Evolutionary conservation across 2,113 vertebrate genomes (phyloP).

Genomic region (Azemiops feae): DNA sequence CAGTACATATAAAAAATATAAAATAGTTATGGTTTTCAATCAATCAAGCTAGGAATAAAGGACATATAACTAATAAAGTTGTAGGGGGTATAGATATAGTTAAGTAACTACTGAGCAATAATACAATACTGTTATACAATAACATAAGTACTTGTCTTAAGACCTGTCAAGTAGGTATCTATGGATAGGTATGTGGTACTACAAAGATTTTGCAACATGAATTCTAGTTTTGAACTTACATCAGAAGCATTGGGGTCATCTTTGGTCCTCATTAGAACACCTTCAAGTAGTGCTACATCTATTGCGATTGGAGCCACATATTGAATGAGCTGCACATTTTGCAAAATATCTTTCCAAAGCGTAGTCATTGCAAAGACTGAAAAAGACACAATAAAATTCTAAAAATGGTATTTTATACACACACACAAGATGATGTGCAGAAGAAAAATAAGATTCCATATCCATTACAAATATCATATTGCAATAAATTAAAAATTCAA

Average conservation of each 20-base stretch:
- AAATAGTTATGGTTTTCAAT: not conserved
- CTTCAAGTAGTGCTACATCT: slow-evolving; percentile 82
- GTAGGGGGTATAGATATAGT: not conserved
- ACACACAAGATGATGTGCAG: not conserved
- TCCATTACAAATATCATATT: not conserved
- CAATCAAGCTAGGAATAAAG: not conserved
- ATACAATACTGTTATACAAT: no score
- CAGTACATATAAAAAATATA: not conserved
- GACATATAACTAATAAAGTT: not conserved
- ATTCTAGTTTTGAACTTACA: slow-evolving; percentile 64
- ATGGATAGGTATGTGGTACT: not conserved
- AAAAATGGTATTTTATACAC: not conserved
- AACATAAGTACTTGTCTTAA: not conserved
- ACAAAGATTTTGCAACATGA: not conserved
- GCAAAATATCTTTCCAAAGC: slow-evolving; percentile 70
- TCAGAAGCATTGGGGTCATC: slow-evolving; percentile 79
- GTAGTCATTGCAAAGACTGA: slow-evolving; percentile 63
- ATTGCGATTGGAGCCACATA: slow-evolving; percentile 74
- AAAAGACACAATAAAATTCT: not conserved
- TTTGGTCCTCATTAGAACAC: slow-evolving; percentile 82
- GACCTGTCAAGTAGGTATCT: not conserved
- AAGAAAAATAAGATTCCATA: not conserved
- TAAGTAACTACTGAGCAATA: not conserved
- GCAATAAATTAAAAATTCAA: not conserved
- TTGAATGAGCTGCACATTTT: slow-evolving; percentile 66